phyloP scores from a whole-genome alignment of 2,888 invertebrate species.

The Scaptomyza tumidula region DNA sequence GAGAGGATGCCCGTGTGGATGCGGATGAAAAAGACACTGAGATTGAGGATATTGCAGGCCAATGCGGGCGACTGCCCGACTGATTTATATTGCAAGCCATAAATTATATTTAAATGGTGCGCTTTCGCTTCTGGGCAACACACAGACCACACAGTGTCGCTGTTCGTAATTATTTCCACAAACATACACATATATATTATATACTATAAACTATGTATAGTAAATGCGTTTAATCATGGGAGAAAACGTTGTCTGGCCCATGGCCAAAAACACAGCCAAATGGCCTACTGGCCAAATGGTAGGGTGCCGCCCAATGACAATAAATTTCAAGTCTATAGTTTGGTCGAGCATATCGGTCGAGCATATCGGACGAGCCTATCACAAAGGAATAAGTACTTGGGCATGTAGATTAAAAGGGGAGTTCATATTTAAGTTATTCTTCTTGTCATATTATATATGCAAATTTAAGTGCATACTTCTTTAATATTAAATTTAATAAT shows the following conservation, averaged over 20 bases:
- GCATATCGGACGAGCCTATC: constrained; percentile 14
- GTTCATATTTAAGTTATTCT: no score
- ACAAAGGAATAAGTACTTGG: constrained; percentile 11
- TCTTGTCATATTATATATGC: neutral
- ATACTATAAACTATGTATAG: constrained; percentile 10
- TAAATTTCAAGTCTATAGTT: constrained; percentile 55
- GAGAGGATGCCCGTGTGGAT: neutral
- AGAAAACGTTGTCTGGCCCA: constrained; percentile 16
- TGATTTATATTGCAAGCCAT: constrained; percentile 68
- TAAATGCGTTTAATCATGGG: constrained; percentile 37
- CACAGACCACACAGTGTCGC: constrained; percentile 3
- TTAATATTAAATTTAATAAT: constrained; percentile 14
- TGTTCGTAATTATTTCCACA: constrained; percentile 63
- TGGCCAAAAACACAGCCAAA: constrained; percentile 35
- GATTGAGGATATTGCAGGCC: constrained; percentile 57
- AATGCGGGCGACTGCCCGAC: constrained; percentile 49
- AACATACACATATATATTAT: constrained; percentile 20
- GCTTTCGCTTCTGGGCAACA: constrained; percentile 41
- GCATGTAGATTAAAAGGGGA: constrained; percentile 1
- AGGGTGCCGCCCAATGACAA: constrained; percentile 56
- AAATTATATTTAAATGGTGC: constrained; percentile 73
- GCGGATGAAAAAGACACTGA: constrained; percentile 31
- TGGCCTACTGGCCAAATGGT: constrained; percentile 44
- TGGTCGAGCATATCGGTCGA: constrained; percentile 36
- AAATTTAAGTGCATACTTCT: neutral